Evolutionary conservation across 2,888 invertebrate genomes (phyloP).

Genomic region (Synanthedon andrenaeformis): DNA sequence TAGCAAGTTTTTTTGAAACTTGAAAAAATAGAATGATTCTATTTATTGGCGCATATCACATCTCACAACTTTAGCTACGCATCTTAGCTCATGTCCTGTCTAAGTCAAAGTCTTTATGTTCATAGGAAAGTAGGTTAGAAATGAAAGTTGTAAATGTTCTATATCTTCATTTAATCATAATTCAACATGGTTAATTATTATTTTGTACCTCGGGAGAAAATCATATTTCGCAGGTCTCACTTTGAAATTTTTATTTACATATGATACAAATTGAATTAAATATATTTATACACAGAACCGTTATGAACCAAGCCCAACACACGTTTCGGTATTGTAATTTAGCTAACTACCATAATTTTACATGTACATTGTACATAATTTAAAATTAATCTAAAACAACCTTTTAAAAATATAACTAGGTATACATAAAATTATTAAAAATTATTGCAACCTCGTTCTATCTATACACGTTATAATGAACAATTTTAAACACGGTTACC

Average conservation of each 20-base stretch:
- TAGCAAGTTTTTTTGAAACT: too few species aligned
- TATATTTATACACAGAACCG: conserved; percentile 41
- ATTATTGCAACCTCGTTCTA: conserved; percentile 55
- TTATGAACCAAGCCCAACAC: conserved; percentile 35
- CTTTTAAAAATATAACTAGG: conserved; percentile 38
- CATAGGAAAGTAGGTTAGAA: too few species aligned
- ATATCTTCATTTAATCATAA: conserved; percentile 66
- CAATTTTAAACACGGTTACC: conserved; percentile 10
- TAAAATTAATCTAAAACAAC: conserved; percentile 47
- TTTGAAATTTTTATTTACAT: conserved; percentile 65
- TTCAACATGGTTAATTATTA: conserved; percentile 69
- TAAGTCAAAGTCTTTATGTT: too few species aligned
- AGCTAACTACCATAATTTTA: conserved; percentile 56
- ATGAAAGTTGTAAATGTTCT: conserved; percentile 15
- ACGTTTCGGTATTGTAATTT: conserved; percentile 50
- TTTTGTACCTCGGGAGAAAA: conserved; percentile 70
- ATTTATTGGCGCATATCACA: too few species aligned
- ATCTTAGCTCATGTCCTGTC: too few species aligned
- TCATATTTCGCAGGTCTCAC: conserved; percentile 65
- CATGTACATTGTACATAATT: conserved; percentile 61
- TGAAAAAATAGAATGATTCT: too few species aligned
- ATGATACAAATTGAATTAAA: conserved; percentile 55
- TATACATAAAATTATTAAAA: conserved; percentile 47
- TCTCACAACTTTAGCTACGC: too few species aligned
- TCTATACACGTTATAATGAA: conserved; percentile 46